Evolutionary conservation across 2,797 vertebrate species (phyloP).

Genomic region (Epinephelus coioides): DNA sequence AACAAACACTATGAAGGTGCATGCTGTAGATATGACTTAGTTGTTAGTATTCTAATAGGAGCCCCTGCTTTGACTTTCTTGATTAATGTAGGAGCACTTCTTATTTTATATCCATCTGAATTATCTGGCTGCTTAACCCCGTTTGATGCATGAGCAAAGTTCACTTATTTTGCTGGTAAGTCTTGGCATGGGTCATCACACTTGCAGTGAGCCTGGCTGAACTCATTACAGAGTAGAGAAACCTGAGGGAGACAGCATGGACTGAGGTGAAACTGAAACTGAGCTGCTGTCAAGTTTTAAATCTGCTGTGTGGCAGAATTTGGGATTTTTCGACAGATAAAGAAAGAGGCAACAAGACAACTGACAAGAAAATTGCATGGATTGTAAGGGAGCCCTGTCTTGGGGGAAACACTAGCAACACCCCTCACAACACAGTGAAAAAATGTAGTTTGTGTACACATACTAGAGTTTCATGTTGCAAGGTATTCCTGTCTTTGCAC

Average conservation of each 20-base stretch:
- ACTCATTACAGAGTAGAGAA: slow-evolving; percentile 61
- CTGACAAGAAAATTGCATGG: slow-evolving; percentile 68
- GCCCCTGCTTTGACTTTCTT: slow-evolving; percentile 4
- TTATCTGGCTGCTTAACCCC: slow-evolving; percentile 38
- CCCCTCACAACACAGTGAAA: slow-evolving; percentile 5
- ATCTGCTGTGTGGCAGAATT: slow-evolving; percentile 64
- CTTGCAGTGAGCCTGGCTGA: slow-evolving; percentile 52
- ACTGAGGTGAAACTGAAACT: slow-evolving; percentile 62
- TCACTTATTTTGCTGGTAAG: slow-evolving; percentile 40
- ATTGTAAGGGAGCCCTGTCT: slow-evolving; percentile 51
- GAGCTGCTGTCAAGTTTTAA: slow-evolving; percentile 70
- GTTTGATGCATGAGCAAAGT: slow-evolving; percentile 55
- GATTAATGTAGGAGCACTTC: slow-evolving; percentile 19
- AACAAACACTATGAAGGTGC: background rate
- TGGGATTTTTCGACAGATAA: slow-evolving; percentile 52
- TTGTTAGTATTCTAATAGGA: slow-evolving; percentile 12
- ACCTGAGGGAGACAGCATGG: slow-evolving; percentile 55
- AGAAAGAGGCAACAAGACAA: slow-evolving; percentile 69
- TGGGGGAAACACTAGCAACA: slow-evolving; percentile 38
- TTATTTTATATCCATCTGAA: slow-evolving; percentile 26
- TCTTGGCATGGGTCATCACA: slow-evolving; percentile 49
- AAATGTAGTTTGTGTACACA: background rate
- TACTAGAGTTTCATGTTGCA: slow-evolving; percentile 10
- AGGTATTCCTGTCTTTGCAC: background rate
- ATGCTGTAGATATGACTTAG: background rate